Base-by-base conservation (phyloP, 2,888 invertebrate genomes). In the Ypsolopha sequella region DNA sequence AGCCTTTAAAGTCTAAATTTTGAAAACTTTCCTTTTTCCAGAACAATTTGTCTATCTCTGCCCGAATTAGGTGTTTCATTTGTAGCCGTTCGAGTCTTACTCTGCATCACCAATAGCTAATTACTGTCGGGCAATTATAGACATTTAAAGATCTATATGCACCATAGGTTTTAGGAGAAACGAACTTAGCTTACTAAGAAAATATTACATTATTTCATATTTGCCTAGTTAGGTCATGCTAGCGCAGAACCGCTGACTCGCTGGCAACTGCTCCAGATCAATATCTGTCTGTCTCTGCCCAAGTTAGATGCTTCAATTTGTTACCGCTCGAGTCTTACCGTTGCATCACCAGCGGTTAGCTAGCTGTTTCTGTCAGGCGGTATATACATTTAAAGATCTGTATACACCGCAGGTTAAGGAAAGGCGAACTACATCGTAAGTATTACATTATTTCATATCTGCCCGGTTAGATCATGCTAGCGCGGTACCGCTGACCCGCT, bases 301-400 rank as follows among this genome's bases (percentile, higher is more conserved):
- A 58, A 53, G 54, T 59, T 58, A 55, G 24, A 4, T 24, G 24
- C 50, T 49, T 53, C 54, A 57, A 60, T 60, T 62, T 60, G 59
- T 58, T 48, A 55, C 49, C 39, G 56, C 24, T 24, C 24, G 24
- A 24, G 24, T 24, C 24, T 24, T 24, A 24, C 24, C 4, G 24
- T 4, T 24, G 24, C 24, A 24, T 24, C 24, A 24, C 24, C 4
- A 24, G 24, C 24, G 4, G 24, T 4, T 24, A 24, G 24, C 24
- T 24, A 24, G 2, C 24, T 24, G 24, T 24, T 24, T 3, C 24
- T 24, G 24, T 24, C 24, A 24, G 24, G 4, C 24, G 4, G 24
- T n/a, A n/a, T n/a, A n/a, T n/a, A n/a, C n/a, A n/a, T n/a, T n/a
- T n/a, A n/a, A n/a, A n/a, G n/a, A n/a, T 4, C 24, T 24, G 2